Percentiles rank a stretch among this genome's conserved stretches.
These are phyloP conservation scores for Aphidius gifuensis DNA, from an alignment of 1,140 invertebrate genomes.

Conservation along the genomic window DNA sequence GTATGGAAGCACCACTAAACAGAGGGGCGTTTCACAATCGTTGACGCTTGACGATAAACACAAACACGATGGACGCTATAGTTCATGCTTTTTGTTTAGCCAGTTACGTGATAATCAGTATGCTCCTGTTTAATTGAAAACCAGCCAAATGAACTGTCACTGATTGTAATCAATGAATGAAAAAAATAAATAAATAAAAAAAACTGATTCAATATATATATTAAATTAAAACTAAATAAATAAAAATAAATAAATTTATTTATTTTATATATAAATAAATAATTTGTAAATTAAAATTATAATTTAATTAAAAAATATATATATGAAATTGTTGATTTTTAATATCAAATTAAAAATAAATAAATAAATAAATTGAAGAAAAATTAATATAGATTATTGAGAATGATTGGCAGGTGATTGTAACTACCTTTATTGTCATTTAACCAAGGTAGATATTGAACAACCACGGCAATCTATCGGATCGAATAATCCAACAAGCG, in stretches of 20 bases:
- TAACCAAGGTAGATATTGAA: conserved; percentile 29
- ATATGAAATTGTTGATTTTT: no score
- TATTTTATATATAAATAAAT: no score
- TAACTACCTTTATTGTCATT: conserved; percentile 29
- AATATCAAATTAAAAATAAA: background rate
- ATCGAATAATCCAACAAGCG: conserved; percentile 40
- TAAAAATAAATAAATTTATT: no score
- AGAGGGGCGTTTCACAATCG: background rate
- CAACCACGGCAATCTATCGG: conserved; percentile 41
- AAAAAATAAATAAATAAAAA: background rate
- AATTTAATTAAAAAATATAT: no score
- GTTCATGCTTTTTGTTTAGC: background rate
- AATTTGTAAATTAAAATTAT: no score
- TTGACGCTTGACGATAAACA: background rate
- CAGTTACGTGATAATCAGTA: conserved; percentile 31
- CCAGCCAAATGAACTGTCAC: conserved; percentile 39
- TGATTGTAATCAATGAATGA: background rate
- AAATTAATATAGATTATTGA: background rate
- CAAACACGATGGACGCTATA: background rate
- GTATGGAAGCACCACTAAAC: no score
- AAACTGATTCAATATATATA: background rate
- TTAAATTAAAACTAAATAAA: no score
- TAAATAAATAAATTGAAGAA: background rate
- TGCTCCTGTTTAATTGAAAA: conserved; percentile 37
- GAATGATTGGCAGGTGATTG: background rate